Evolutionary conservation across 2,113 vertebrate genomes (phyloP).

Genomic region (Panthera uncia): DNA sequence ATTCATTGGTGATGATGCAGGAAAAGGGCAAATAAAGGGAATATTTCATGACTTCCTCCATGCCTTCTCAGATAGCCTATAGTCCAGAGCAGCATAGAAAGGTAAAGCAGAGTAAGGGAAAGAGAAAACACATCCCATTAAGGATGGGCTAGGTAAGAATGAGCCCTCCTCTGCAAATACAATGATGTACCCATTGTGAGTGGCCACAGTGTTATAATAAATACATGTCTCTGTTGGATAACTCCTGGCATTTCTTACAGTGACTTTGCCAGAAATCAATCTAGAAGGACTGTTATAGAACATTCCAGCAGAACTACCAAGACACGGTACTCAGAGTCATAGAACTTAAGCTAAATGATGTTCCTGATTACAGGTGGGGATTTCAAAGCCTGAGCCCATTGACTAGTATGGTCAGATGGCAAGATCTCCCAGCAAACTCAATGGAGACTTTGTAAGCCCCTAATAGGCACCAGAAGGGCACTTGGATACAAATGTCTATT

Average conservation of each 20-base stretch:
- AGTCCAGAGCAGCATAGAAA: background rate
- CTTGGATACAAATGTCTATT: background rate
- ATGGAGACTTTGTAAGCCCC: background rate
- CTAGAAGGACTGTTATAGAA: background rate
- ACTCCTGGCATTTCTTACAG: background rate
- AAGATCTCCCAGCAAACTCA: no score
- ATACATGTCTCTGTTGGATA: background rate
- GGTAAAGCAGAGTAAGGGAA: background rate
- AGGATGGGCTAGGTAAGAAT: background rate
- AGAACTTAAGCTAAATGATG: background rate
- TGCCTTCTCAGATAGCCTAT: background rate
- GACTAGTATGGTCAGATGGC: accelerated
- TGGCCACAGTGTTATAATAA: background rate
- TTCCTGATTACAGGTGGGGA: background rate
- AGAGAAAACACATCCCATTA: background rate
- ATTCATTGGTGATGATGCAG: background rate
- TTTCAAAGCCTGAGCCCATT: background rate
- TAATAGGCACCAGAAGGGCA: background rate
- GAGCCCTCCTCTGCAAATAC: no score
- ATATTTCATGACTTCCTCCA: background rate
- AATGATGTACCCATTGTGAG: background rate
- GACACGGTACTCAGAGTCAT: accelerated
- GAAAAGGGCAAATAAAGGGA: background rate
- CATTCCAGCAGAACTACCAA: no score
- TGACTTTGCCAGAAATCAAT: background rate